Percentiles rank a stretch among this genome's conserved stretches.
Conservation (phyloP, 2,797 vertebrate species). For the Intellagama lesueurii region DNA sequence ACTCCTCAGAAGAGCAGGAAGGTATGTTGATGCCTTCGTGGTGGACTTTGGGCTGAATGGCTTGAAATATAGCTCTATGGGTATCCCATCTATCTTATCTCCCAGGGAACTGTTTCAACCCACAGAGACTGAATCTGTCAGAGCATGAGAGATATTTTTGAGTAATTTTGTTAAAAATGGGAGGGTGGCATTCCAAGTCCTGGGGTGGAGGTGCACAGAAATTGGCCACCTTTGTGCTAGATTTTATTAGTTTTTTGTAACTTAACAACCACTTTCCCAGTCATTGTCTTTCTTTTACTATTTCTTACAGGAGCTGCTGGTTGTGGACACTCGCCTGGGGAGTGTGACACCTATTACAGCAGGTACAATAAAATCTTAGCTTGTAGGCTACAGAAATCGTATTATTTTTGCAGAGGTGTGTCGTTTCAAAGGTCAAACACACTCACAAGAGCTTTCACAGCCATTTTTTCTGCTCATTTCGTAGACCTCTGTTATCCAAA, state of each 20-base stretch:
- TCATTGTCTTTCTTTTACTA: not conserved
- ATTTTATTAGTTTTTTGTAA: not conserved
- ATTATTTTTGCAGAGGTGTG: not conserved
- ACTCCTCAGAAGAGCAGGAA: constrained; percentile 83
- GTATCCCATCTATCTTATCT: not conserved
- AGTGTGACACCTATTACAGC: constrained; percentile 79
- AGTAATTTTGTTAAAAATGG: no score
- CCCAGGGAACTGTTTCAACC: not conserved
- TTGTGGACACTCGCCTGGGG: constrained; percentile 78
- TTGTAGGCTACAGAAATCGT: not conserved
- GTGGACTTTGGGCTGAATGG: not conserved
- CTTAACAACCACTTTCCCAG: not conserved
- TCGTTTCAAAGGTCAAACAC: not conserved
- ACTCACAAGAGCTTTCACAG: not conserved
- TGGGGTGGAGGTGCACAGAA: no score
- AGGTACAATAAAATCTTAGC: constrained; percentile 65
- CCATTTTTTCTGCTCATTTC: not conserved
- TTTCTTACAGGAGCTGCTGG: constrained; percentile 80
- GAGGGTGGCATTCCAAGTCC: no score
- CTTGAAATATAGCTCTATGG: not conserved
- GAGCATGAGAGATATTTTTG: no score
- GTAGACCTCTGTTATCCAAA: not conserved
- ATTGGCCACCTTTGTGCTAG: no score
- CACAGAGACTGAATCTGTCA: no score
- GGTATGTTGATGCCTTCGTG: constrained; percentile 66